Evolutionary conservation across 1,140 invertebrate genomes (phyloP), one percentile per base, ranked within the genome.

Genomic region (Drosophila tristis): DNA sequence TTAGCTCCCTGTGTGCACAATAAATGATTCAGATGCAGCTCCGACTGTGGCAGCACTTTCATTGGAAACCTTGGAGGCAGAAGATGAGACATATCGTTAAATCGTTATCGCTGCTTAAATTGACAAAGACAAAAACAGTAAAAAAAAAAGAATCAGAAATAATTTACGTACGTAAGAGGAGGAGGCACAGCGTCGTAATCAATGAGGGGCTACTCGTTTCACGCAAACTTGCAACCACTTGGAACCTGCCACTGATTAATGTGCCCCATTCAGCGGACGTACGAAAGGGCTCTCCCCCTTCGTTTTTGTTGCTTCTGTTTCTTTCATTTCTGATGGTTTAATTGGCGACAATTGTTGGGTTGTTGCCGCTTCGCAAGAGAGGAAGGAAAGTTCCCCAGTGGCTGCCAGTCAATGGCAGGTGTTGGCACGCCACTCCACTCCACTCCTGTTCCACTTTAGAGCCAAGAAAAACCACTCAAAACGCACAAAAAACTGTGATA

Each of bases 301-400:
- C 13, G 44, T n/a, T 2, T 20, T 42, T 31, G 23, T 2, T 26
- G 4, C 16, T 56, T 9, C 31, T 55, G 48, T 50, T 49, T 68
- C 64, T 58, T 15, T 26, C 16, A 35, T 68, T 57, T 70, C 66
- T 70, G 66, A 57, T 70, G 61, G 45, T 76, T 78, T 85, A 85
- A 85, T 85, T 85, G 82, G 78, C 80, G 80, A 85, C 80, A 85
- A 85, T 85, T 85, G 80, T 85, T 53, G 81, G 67, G 68, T 76
- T 60, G 77, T 76, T 60, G 77, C 49, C 60, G 54, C 62, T 57
- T 39, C 35, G 11, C 35, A 1, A 39, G 11, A 39, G 57, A 70
- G 54, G 80, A 85, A 70, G 54, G 80, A 85, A 85, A 80, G 80
- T 82, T 79, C 35, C 35, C 0, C 35, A 13, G 35, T 39, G 11